Conservation (phyloP, 2,888 invertebrate species). For the Geophilus truncorum region DNA sequence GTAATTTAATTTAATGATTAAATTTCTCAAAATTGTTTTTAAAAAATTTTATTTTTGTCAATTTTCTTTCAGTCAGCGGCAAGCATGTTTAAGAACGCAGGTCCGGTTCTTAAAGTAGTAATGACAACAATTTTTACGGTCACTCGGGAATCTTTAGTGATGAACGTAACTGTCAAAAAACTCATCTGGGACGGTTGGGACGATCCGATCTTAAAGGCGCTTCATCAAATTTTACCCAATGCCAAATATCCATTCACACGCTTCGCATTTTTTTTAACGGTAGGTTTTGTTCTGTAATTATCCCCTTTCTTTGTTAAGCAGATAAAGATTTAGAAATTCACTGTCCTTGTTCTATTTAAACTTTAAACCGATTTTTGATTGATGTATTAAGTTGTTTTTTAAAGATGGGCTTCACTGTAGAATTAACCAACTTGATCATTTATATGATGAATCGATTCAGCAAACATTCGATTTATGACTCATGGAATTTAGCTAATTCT, state of each 20-base stretch:
- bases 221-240: constrained; percentile 24
- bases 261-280: constrained; percentile 15
- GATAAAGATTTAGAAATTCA: background rate
- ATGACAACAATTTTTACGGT: constrained; percentile 25
- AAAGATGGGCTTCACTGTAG: too few species aligned
- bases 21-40: background rate
- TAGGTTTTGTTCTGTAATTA: too few species aligned
- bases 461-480: too few species aligned
- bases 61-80: background rate
- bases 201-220: constrained; percentile 20
- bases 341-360: too few species aligned
- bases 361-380: too few species aligned
- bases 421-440: too few species aligned
- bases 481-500: too few species aligned
- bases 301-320: too few species aligned
- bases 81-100: constrained; percentile 19
- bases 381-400: too few species aligned
- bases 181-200: constrained; percentile 30
- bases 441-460: too few species aligned
- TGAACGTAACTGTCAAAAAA: background rate
- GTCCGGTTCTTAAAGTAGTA: constrained; percentile 13
- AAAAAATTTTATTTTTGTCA: background rate
- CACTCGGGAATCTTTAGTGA: background rate
- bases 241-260: constrained; percentile 21
- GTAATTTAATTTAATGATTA: background rate